Base-by-base conservation (phyloP, 2,113 vertebrate species). In the Neodontobutis hainanensis region DNA sequence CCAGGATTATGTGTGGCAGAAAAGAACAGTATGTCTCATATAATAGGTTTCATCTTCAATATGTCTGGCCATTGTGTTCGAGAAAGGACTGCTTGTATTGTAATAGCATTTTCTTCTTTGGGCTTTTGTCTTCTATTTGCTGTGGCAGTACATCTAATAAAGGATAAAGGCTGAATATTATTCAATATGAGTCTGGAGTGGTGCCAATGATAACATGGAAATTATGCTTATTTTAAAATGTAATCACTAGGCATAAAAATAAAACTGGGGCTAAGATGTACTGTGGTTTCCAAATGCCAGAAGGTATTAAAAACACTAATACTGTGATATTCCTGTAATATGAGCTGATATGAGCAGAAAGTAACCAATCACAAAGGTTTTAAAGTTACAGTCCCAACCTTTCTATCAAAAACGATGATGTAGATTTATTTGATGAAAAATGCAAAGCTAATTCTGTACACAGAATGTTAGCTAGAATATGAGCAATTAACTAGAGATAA, bases 121-220 rank as follows among this genome's bases (percentile, higher is more conserved):
- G 11, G 11, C 5, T 6, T 32, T 56, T 55, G 8, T 68, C 44
- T 60, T 70, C 11, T 59, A 3, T 77, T 72, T 68, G 51, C 43
- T 0, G 3, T 43, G 9, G 0, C 61, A 58, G 61, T 46, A 34
- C 49, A 71, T 57, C 27, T 48, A 32, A 34, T 3, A 0, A 44
- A 40, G 43, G 70, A 71, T 1, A 12, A 56, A 49, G 16, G 43
- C 40, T 58, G 60, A 73, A 49, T 15, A 5, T 8, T 38, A 53
- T 60, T 14, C 36, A 27, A 19, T 4, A 10, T 43, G 43, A 44
- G 63, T 7, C 15, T 46, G 8, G 11, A 46, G 5, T 14, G 44
- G 8, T 14, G 11, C 44, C 44, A 5, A 5, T 12, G 10, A 46
- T 12, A 12, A 10, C 44, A 5, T 12, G 44, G 4, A 12, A 10